phyloP scores from a whole-genome alignment of 1,140 invertebrate genomes.

The silkworm (Bombyx mori) region ASM3026992v2 NC_085130.1:9934001-9934500 shows the following conservation, averaged over 20 bases:
- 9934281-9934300: slow-evolving; percentile 4
- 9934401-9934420: slow-evolving; percentile 5
- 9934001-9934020: slow-evolving; percentile 4
- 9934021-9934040: slow-evolving; percentile 1
- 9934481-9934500: slow-evolving; percentile 37
- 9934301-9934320: not conserved
- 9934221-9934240: slow-evolving; percentile 14
- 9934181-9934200: slow-evolving; percentile 13
- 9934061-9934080: not conserved
- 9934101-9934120: slow-evolving; percentile 36
- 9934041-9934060: not conserved
- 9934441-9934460: slow-evolving; percentile 19
- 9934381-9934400: not conserved
- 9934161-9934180: slow-evolving; percentile 7
- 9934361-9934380: not conserved
- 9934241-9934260: slow-evolving; percentile 6
- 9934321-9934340: not conserved
- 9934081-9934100: slow-evolving; percentile 8
- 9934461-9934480: slow-evolving; percentile 19
- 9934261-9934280: slow-evolving; percentile 9
- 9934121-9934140: slow-evolving; percentile 24
- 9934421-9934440: slow-evolving; percentile 38
- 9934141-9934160: not conserved
- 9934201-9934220: slow-evolving; percentile 9
- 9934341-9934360: not conserved